Conservation (phyloP, 2,113 vertebrate genomes). For the Platanista minor region DNA sequence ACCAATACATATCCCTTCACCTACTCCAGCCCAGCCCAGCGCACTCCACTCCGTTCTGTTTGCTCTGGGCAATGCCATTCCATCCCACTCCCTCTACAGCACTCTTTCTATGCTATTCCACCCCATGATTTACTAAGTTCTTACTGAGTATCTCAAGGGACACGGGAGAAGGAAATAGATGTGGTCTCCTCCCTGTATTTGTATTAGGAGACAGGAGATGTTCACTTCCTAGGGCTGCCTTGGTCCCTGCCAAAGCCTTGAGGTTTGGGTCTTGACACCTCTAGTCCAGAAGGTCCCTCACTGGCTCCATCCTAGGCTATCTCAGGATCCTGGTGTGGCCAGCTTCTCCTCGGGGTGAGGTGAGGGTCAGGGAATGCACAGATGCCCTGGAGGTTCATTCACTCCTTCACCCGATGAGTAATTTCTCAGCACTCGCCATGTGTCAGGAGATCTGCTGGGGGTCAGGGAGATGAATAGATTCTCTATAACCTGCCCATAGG, state of each 20-base stretch:
- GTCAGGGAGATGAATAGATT: background rate
- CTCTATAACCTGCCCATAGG: too few relatives aligned
- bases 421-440: background rate
- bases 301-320: background rate
- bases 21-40: too few relatives aligned
- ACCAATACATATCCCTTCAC: background rate
- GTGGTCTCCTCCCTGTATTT: fast-evolving
- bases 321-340: background rate
- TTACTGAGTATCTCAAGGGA: background rate
- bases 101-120: background rate
- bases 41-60: background rate
- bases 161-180: background rate
- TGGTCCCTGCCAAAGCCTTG: background rate
- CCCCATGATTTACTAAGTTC: background rate
- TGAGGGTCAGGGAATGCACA: background rate
- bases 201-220: background rate
- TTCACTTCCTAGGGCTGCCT: background rate
- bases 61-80: background rate
- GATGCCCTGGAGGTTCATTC: background rate
- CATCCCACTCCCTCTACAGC: too few relatives aligned
- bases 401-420: background rate
- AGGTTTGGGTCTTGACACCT: background rate
- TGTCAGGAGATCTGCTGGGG: background rate
- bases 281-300: background rate
- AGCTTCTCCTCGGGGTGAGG: background rate